Base-by-base conservation (phyloP, 2,113 vertebrate genomes). In the Herpailurus yagouaroundi region DNA sequence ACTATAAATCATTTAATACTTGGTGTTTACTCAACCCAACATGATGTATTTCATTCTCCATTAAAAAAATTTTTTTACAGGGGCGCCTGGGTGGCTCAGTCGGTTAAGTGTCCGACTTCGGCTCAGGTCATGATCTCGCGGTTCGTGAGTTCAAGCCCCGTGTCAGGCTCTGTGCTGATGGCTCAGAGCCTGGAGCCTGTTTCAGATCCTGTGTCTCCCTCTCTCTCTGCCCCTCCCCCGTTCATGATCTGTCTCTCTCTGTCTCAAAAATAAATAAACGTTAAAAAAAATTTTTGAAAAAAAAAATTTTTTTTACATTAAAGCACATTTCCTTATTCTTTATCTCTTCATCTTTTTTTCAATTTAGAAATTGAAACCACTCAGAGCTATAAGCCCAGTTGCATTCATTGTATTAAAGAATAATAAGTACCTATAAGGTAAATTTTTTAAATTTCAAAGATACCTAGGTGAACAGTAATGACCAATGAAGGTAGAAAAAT, bases 321-420 rank as follows among this genome's bases (percentile, higher is more conserved):
- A 91, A 69, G 5, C 7, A 89, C 31, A 89, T 68, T 81, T 86
- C 81, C 82, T 52, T 91, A 93, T 81, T 86, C 36, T 57, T 60
- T 8, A 60, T 60, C 57, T 23, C 45, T 96, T 63, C 71, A 63
- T 25, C 63, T 90, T 77, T 90, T 94, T 77, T 60, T 80, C 27
- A 89, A 31, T 69, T 93, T 80, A 89, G 82, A 94, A 76, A 95
- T n/a, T 77, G 21, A 97, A 97, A 81, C 12, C 19, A 52, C 66
- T 76, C 48, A 69, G 15, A 79, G 18, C 36, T 89, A 92, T 71
- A 94, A 94, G 12, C 25, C 27, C 1, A 86, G 15, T 3, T 19
- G 38, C 5, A 81, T 84, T 96, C 25, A n/a, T 38, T 92, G 18
- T 84, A 71, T 45, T 95, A 84, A 95, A 95, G 36, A 84, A 52